These are phyloP conservation scores for Pteropus alecto DNA, from an alignment of 2,113 vertebrate genomes.

Conservation along the genomic window DNA sequence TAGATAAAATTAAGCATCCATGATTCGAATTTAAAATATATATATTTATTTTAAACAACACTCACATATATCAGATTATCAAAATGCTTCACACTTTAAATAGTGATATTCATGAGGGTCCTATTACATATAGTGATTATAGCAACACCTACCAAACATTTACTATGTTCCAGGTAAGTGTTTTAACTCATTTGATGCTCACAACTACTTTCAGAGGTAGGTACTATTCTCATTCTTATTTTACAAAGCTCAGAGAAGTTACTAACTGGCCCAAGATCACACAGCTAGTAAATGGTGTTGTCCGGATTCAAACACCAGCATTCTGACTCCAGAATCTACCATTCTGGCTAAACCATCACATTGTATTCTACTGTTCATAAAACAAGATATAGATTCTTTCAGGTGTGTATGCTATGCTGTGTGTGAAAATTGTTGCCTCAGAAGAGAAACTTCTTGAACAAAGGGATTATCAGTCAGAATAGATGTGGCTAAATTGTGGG, in stretches of 20 bases:
- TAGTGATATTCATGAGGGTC: not conserved
- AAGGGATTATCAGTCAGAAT: not conserved
- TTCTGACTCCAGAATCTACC: not conserved
- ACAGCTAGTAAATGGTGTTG: not conserved
- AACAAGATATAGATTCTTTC: not conserved
- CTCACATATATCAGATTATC: not conserved
- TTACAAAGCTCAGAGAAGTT: not conserved
- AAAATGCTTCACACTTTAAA: slow-evolving; percentile 32
- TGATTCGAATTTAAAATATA: slow-evolving; percentile 34
- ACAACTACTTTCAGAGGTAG: not conserved
- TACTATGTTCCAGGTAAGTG: not conserved
- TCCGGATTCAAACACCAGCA: not conserved
- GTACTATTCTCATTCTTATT: not conserved
- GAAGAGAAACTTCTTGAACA: not conserved
- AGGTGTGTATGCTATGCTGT: not conserved
- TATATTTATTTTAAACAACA: not conserved
- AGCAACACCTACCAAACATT: not conserved
- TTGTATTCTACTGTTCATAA: not conserved
- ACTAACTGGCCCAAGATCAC: not conserved
- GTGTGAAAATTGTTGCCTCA: not conserved
- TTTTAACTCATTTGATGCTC: not conserved
- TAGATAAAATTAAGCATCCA: slow-evolving; percentile 51
- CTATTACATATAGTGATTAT: not conserved
- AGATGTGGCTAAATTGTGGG: not conserved
- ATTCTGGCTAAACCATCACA: not conserved